Conservation (phyloP, 2,888 invertebrate genomes). For the Prenolepis imparis region DNA sequence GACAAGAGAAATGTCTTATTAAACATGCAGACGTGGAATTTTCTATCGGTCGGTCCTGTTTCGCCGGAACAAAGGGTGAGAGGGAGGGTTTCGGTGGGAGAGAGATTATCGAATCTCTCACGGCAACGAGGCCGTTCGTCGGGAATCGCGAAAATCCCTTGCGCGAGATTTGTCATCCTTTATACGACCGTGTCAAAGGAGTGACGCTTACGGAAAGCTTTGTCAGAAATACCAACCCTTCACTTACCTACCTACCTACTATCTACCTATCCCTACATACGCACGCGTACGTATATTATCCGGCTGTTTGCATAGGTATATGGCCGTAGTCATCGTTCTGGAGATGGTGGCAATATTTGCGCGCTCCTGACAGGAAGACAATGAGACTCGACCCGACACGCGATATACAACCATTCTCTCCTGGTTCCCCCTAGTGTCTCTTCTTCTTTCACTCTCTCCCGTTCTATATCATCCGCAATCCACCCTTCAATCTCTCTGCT, state of each 20-base stretch:
- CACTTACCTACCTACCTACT: constrained; percentile 70
- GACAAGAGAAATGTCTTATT: constrained; percentile 56
- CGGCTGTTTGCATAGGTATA: constrained; percentile 68
- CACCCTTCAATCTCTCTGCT: constrained; percentile 70
- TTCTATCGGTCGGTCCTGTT: constrained; percentile 53
- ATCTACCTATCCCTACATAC: constrained; percentile 49
- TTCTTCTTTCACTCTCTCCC: constrained; percentile 36
- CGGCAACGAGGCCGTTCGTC: constrained; percentile 44
- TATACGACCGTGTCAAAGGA: constrained; percentile 73
- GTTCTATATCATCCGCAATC: constrained; percentile 65
- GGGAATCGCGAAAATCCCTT: constrained; percentile 69
- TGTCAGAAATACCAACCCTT: constrained; percentile 75
- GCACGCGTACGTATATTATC: constrained; percentile 42
- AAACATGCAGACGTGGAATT: constrained; percentile 59
- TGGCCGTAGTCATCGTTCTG: constrained; percentile 72
- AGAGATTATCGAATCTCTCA: constrained; percentile 70
- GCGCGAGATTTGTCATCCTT: constrained; percentile 70
- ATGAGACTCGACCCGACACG: constrained; percentile 82
- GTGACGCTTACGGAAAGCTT: constrained; percentile 75
- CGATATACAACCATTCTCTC: constrained; percentile 78
- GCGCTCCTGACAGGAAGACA: constrained; percentile 83
- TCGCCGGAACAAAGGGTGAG: constrained; percentile 23
- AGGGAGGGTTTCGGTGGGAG: constrained; percentile 41
- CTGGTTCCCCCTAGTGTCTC: constrained; percentile 43
- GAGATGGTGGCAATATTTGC: constrained; percentile 85